Conservation (phyloP, 1,140 invertebrate genomes). For the Pentalonia nigronervosa region DNA sequence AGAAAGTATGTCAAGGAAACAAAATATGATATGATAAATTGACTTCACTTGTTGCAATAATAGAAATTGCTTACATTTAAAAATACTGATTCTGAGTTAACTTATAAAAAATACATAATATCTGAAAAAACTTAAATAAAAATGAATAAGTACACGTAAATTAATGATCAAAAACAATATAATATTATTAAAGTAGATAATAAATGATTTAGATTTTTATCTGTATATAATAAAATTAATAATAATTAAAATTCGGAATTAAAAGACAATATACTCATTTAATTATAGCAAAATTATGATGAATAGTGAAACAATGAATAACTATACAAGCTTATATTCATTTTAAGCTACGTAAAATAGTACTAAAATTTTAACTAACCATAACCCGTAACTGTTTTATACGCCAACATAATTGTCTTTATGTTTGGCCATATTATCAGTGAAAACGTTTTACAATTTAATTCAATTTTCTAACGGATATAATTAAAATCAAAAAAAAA, state of each 20-base stretch:
- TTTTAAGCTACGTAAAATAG: background rate
- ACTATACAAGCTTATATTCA: background rate
- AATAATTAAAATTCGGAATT: background rate
- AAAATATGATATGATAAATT: background rate
- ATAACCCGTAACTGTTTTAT: background rate
- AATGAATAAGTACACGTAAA: background rate
- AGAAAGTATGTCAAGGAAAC: background rate
- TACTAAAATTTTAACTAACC: constrained; percentile 5
- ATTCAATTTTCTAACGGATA: background rate
- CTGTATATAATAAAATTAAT: background rate
- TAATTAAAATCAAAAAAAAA: constrained; percentile 18
- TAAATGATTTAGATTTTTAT: background rate
- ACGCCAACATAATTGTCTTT: background rate
- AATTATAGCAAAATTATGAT: background rate
- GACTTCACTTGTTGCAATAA: background rate
- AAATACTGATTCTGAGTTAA: background rate
- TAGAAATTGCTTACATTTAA: background rate
- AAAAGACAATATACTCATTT: background rate
- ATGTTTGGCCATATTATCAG: background rate
- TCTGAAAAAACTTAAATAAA: background rate
- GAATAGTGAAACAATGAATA: background rate
- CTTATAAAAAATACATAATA: background rate
- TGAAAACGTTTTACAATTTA: constrained; percentile 1
- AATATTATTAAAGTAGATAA: background rate
- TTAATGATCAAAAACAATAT: background rate